These are phyloP conservation scores for Protosalanx chinensis DNA, from an alignment of 2,797 vertebrate species.

Conservation along the genomic window DNA sequence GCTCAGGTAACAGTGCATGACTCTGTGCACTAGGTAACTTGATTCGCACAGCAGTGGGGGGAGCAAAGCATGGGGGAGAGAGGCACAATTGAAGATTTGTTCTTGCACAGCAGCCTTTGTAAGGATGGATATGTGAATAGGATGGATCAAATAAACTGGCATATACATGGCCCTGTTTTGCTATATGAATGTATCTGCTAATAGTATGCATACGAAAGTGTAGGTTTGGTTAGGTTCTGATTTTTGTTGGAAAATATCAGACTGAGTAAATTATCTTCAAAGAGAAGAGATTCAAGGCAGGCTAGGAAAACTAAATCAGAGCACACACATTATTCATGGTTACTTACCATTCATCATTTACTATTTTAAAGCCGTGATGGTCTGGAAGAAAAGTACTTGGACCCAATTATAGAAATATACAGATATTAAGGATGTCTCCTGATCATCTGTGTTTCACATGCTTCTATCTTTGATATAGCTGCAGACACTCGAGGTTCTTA, in stretches of 20 bases:
- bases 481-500: not conserved
- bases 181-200: not conserved
- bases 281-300: slow-evolving; percentile 5
- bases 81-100: slow-evolving; percentile 68
- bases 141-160: slow-evolving; percentile 21
- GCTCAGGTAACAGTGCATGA: slow-evolving; percentile 64
- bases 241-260: slow-evolving; percentile 14
- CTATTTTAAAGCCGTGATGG: slow-evolving; percentile 2
- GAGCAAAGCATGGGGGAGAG: slow-evolving; percentile 47
- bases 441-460: not conserved
- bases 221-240: not conserved
- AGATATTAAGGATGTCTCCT: not conserved
- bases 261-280: not conserved
- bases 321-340: slow-evolving; percentile 27
- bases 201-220: not conserved
- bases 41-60: slow-evolving; percentile 62
- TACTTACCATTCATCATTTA: slow-evolving; percentile 18
- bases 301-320: slow-evolving; percentile 21
- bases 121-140: slow-evolving; percentile 28
- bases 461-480: not conserved
- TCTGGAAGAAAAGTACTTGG: slow-evolving; percentile 12
- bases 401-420: not conserved
- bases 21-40: slow-evolving; percentile 62
- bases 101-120: slow-evolving; percentile 42
- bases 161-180: not conserved